Conservation (phyloP, 1,140 invertebrate species). For the Brachionus koreanus region DNA sequence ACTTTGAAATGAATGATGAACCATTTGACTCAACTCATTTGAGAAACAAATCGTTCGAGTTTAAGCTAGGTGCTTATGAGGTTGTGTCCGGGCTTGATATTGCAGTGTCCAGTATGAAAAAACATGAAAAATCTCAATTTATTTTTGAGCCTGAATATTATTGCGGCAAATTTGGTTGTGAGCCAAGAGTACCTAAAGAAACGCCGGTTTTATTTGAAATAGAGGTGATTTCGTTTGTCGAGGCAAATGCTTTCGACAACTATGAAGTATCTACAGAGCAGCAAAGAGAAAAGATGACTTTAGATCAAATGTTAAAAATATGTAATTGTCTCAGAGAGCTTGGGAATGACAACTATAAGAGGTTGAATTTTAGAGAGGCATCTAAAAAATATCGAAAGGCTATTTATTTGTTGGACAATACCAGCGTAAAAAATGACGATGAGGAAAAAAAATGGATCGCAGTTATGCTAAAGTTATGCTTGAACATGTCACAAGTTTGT, state of each 20-base stretch:
- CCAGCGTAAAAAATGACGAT: background rate
- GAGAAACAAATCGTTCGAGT: conserved; percentile 23
- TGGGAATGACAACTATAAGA: conserved; percentile 37
- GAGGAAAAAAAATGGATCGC: background rate
- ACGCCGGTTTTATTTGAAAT: conserved; percentile 26
- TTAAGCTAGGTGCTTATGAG: background rate
- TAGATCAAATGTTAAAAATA: conserved; percentile 37
- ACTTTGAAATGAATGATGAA: conserved; percentile 44
- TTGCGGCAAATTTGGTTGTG: conserved; percentile 43
- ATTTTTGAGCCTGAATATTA: conserved; percentile 33
- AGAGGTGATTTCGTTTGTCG: conserved; percentile 25
- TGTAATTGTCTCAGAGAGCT: conserved; percentile 42
- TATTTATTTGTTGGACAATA: conserved; percentile 37
- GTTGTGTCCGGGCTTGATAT: conserved; percentile 19
- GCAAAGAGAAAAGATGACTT: background rate
- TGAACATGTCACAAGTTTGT: conserved; percentile 43
- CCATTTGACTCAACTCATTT: conserved; percentile 44
- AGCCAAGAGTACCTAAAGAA: conserved; percentile 38
- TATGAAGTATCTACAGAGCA: background rate
- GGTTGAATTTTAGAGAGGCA: conserved; percentile 18
- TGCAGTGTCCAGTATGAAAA: conserved; percentile 31
- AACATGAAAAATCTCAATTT: conserved; percentile 39
- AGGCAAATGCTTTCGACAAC: background rate
- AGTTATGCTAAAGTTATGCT: conserved; percentile 13
- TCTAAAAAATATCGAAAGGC: conserved; percentile 28